These are phyloP conservation scores for Pocillopora verrucosa DNA, from an alignment of 64 coral and sea anemone genomes.

Conservation along the genomic window DNA sequence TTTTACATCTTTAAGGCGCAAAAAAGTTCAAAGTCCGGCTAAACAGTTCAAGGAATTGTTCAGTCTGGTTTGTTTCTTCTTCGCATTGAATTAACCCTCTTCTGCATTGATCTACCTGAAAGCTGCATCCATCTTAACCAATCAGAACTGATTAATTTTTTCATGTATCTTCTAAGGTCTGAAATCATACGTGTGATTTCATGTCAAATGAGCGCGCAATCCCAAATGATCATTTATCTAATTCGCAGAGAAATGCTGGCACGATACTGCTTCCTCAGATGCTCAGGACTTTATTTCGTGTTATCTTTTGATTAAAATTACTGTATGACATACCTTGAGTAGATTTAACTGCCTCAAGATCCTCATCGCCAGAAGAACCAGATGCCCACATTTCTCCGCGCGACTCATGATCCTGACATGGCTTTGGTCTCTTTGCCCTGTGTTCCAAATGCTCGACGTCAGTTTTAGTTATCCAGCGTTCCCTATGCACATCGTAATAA, in stretches of 20 bases:
- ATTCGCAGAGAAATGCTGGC: accelerated
- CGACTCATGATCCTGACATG: background rate
- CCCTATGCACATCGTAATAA: conserved; percentile 5
- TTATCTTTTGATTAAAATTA: background rate
- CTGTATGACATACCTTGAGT: background rate
- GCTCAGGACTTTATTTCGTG: background rate
- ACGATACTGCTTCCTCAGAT: background rate
- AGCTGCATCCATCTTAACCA: too few relatives aligned
- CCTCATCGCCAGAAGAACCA: conserved; percentile 14
- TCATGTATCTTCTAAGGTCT: too few relatives aligned
- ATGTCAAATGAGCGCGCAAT: too few relatives aligned
- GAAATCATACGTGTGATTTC: too few relatives aligned
- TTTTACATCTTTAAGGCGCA: too few relatives aligned
- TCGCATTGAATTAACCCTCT: too few relatives aligned
- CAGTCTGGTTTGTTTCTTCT: too few relatives aligned
- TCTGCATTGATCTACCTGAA: too few relatives aligned
- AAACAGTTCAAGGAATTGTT: too few relatives aligned
- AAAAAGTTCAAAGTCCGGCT: too few relatives aligned
- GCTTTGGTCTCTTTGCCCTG: background rate
- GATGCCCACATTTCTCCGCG: background rate
- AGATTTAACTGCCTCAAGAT: background rate
- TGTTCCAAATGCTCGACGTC: background rate
- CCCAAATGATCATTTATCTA: too few relatives aligned
- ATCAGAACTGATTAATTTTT: too few relatives aligned
- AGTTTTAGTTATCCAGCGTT: background rate